A percentile compares a stretch with the other conserved stretches of the same genome.
Conservation (phyloP, 2,888 invertebrate species). For the Cancer borealis region DNA sequence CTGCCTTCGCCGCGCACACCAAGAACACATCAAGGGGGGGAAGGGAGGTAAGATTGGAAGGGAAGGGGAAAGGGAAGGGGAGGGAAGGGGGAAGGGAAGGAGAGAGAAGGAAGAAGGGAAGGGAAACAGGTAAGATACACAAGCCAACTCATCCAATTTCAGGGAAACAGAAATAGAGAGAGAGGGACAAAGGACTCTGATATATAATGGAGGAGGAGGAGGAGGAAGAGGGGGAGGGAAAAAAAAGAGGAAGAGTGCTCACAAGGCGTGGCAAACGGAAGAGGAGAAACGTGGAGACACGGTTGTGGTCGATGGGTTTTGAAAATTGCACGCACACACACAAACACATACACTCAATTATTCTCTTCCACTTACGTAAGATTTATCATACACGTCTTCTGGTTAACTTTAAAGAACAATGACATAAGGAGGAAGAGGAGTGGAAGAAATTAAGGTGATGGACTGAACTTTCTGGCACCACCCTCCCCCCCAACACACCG, state of each 20-base stretch:
- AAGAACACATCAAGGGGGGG: neutral
- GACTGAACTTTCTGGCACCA: conserved; percentile 23
- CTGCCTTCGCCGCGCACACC: neutral
- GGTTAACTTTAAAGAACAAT: neutral
- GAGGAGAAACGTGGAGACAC: neutral
- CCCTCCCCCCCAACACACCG: neutral
- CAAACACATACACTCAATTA: neutral
- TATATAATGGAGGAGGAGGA: neutral
- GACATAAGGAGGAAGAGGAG: neutral
- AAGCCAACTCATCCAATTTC: no score
- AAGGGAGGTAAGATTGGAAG: neutral
- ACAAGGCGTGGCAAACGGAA: neutral
- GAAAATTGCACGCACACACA: neutral
- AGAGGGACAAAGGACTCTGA: neutral
- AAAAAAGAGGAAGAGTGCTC: neutral
- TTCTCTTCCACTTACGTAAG: neutral
- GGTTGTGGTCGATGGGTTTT: neutral
- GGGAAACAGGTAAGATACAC: neutral
- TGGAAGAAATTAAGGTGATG: neutral
- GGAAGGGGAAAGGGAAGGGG: neutral
- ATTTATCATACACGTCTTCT: neutral
- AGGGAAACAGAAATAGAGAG: neutral
- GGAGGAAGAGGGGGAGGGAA: no score
- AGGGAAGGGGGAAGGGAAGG: neutral
- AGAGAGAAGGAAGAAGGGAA: no score